Evolutionary conservation across 2,888 invertebrate species (phyloP), one percentile per base, ranked within the genome.

Genomic region (Homarus gammarus): DNA sequence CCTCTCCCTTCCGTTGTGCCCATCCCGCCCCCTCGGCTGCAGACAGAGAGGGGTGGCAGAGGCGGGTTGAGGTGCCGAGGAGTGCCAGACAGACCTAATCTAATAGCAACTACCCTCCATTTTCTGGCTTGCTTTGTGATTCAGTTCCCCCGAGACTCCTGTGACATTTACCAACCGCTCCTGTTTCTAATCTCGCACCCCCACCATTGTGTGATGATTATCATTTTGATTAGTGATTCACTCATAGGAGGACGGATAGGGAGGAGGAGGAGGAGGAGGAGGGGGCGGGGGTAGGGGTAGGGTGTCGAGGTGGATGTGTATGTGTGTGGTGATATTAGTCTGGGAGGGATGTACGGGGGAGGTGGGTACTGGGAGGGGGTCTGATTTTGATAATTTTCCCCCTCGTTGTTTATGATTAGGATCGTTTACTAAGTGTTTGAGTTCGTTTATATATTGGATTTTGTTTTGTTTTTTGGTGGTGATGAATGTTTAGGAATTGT

Each of bases 151-250:
- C 27, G 85, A 68, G 85, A 44, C 78, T 33, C 49, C 68, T 85
- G 68, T 78, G 85, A 85, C 85, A 85, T 85, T 78, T 68, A 78
- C 85, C 77, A 68, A 31, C 70, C 70, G 72, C 78, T 51, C 33
- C 85, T 78, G 77, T 64, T 68, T 85, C 78, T 85, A 85, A 85
- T 85, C 78, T 85, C 77, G 64, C n/a, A n/a, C n/a, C 64, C 84
- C 44, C 79, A 15, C 44, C 84, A 38, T 85, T 64, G 27, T 77
- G 77, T 61, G 33, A 78, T 85, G 85, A 85, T 85, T 85, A 85
- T 85, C 77, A 85, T 75, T 85, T 78, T 77, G 85, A 85, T 85
- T 85, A 85, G 85, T 44, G 38, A 78, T 84, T 73, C 84, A 73
- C 84, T 84, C 72, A 33, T 38, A 49, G 49, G n/a, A n/a, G n/a